phyloP scores from a whole-genome alignment of 1,140 invertebrate genomes.

The Cyclina sinensis region DNA sequence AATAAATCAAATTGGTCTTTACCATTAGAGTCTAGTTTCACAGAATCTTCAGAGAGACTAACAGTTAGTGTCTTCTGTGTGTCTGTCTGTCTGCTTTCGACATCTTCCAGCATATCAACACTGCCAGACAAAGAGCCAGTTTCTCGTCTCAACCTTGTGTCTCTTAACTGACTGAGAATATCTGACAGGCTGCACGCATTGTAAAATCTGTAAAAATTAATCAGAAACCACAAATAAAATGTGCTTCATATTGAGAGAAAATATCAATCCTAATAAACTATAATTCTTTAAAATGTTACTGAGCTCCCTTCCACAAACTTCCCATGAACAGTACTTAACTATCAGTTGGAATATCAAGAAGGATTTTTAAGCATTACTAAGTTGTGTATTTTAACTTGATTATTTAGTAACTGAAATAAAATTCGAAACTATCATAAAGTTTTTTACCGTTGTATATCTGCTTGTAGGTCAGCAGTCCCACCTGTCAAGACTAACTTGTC shows the following conservation, averaged over 20 bases:
- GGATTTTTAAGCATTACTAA: no score
- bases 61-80: constrained; percentile 33
- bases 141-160: constrained; percentile 16
- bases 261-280: no score
- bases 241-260: no score
- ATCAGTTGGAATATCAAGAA: no score
- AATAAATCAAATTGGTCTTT: background rate
- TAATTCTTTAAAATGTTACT: no score
- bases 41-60: constrained; percentile 43
- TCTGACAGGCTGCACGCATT: constrained; percentile 52
- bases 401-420: no score
- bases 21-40: constrained; percentile 58
- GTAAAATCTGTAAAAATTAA: constrained; percentile 48
- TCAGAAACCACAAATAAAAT: no score
- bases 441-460: constrained; percentile 63
- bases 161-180: constrained; percentile 55
- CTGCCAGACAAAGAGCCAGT: constrained; percentile 39
- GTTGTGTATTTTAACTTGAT: no score
- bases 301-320: no score
- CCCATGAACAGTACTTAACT: no score
- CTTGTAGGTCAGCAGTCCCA: constrained; percentile 52
- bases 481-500: constrained; percentile 12
- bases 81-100: constrained; percentile 34
- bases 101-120: constrained; percentile 58
- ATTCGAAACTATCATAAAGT: no score